Evolutionary conservation across 64 coral and sea anemone species (phyloP).

Genomic region (Hydrozoanthus tunicans): DNA sequence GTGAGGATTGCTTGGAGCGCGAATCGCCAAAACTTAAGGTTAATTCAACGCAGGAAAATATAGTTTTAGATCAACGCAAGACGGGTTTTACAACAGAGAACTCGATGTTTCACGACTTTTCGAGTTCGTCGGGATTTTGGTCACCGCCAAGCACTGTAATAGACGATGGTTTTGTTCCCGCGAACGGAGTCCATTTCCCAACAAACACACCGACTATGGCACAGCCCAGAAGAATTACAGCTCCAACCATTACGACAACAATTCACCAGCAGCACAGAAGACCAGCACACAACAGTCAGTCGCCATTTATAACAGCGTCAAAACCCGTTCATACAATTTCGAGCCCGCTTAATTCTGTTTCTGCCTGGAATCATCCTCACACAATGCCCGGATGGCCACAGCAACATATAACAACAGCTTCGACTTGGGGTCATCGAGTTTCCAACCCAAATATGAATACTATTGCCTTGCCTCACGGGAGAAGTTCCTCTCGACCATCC

Average conservation of each 20-base stretch:
- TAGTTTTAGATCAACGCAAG: slow-evolving; percentile 79
- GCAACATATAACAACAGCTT: slow-evolving; percentile 37
- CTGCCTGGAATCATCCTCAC: slow-evolving; percentile 88
- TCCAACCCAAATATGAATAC: slow-evolving; percentile 49
- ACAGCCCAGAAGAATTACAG: slow-evolving; percentile 69
- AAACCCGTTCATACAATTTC: slow-evolving; percentile 73
- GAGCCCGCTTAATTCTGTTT: slow-evolving; percentile 63
- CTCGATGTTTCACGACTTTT: slow-evolving; percentile 99
- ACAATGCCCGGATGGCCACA: slow-evolving; percentile 45
- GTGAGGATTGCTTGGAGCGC: slow-evolving; percentile 91
- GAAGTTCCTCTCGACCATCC: slow-evolving; percentile 51
- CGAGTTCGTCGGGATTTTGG: slow-evolving; percentile 93
- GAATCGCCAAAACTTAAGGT: slow-evolving; percentile 90
- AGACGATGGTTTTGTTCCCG: slow-evolving; percentile 89
- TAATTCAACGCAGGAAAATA: slow-evolving; percentile 85
- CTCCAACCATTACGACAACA: slow-evolving; percentile 79
- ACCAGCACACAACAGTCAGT: slow-evolving; percentile 65
- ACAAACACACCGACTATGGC: slow-evolving; percentile 76
- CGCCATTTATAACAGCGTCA: slow-evolving; percentile 78
- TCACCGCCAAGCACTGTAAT: slow-evolving; percentile 77
- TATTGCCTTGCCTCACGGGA: slow-evolving; percentile 43
- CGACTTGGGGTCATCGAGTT: slow-evolving; percentile 53
- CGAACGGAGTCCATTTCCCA: slow-evolving; percentile 91
- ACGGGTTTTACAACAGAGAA: slow-evolving; percentile 79
- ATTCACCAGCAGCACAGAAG: slow-evolving; percentile 89